Evolutionary conservation across 2,888 invertebrate genomes (phyloP), one percentile per base, ranked within the genome.

Genomic region (Elegia similella): DNA sequence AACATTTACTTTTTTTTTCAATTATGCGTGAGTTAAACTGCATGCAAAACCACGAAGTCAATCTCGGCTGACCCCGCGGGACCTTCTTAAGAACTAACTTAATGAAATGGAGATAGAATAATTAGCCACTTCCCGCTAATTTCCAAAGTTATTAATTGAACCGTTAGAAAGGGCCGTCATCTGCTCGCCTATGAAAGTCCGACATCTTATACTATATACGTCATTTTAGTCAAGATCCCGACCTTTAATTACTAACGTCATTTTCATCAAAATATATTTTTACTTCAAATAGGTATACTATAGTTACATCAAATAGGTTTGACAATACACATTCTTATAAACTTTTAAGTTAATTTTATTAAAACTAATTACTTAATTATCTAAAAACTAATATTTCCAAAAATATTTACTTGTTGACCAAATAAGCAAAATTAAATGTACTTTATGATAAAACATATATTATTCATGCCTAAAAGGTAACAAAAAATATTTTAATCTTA

Each of bases 111-210:
- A 81, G 82, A 84, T 82, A 78, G 87, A 86, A 86, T 88, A 88
- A 88, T 88, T 88, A 87, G 78, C 76, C 78, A 80, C 73, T 80
- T 82, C 74, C 78, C 75, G 79, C 78, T 86, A 87, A 88, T 87
- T 88, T 86, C 73, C 78, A 84, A 85, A 89, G 88, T 89, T 88
- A 88, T 84, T 88, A 88, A 90, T 84, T 85, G 83, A 82, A 72
- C 72, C 80, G 80, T 82, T 84, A 80, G 78, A 80, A 83, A 75
- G 76, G 76, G 74, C 75, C 83, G 86, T 81, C 87, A 88, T 86
- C 87, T 88, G 88, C 67, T 66, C 62, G 67, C 63, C 64, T 66
- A 75, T 66, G 61, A 72, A 68, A 73, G 64, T 42, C 57, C 54
- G 62, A 64, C 55, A 60, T 60, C 59, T 61, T 59, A 57, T 58